phyloP scores from a whole-genome alignment of 2,888 invertebrate genomes.

The Caenorhabditis imperialis region DNA sequence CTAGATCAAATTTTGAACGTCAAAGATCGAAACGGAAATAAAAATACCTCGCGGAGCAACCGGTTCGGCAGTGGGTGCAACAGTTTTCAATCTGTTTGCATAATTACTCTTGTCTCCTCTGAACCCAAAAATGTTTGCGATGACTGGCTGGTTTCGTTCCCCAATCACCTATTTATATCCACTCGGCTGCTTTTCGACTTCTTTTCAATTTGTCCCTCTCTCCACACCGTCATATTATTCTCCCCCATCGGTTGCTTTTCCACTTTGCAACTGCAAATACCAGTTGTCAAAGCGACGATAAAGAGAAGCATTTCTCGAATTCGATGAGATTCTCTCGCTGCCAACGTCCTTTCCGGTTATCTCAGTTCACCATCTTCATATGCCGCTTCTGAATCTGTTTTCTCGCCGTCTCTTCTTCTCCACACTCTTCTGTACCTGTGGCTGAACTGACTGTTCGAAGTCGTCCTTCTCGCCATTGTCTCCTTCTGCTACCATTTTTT shows the following conservation, averaged over 20 bases:
- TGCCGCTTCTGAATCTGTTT: neutral
- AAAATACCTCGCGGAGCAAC: conserved; percentile 5
- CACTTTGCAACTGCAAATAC: neutral
- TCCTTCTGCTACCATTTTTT: conserved; percentile 24
- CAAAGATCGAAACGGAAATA: conserved; percentile 21
- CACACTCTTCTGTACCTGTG: neutral
- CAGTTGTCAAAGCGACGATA: conserved; percentile 8
- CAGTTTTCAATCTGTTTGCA: conserved; percentile 28
- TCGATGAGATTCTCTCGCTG: conserved; percentile 10
- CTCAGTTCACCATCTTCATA: conserved; percentile 37
- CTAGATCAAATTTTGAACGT: conserved; percentile 34
- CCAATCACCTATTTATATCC: conserved; percentile 19
- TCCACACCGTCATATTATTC: conserved; percentile 4
- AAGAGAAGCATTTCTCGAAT: conserved; percentile 26
- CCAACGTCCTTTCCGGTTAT: conserved; percentile 30
- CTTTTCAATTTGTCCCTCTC: neutral
- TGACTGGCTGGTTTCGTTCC: neutral
- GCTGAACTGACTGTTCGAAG: conserved; percentile 18
- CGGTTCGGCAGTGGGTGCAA: conserved; percentile 2
- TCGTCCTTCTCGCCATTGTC: conserved; percentile 7
- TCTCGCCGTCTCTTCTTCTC: conserved; percentile 5
- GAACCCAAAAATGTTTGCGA: conserved; percentile 14
- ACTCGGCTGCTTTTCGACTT: conserved; percentile 1
- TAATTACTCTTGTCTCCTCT: conserved; percentile 32
- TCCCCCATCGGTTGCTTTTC: neutral